Evolutionary conservation across 2,888 invertebrate genomes (phyloP).

Genomic region (Hemithea aestivaria): DNA sequence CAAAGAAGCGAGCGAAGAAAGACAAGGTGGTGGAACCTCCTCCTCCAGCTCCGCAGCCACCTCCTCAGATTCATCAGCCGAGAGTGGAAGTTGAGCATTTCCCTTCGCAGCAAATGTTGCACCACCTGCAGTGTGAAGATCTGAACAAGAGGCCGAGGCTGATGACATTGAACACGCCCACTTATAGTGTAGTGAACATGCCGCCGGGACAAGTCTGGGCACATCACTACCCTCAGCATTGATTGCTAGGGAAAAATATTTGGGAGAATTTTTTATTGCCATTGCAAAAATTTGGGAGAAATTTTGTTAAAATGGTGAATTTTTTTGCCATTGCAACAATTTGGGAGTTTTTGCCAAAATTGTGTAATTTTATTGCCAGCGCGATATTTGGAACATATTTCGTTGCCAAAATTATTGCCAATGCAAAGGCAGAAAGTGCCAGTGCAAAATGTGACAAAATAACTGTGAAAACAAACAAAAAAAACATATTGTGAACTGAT

Average conservation of each 20-base stretch:
- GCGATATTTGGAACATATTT: no score
- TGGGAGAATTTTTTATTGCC: background rate
- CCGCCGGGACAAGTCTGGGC: constrained; percentile 61
- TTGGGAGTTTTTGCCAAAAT: no score
- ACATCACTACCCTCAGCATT: constrained; percentile 65
- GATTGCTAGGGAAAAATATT: constrained; percentile 4
- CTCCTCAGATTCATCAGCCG: constrained; percentile 22
- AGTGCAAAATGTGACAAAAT: no score
- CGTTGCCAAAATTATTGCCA: no score
- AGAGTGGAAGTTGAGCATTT: background rate
- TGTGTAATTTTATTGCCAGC: no score
- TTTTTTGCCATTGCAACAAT: no score
- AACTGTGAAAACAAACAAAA: no score
- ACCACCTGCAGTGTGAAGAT: constrained; percentile 47
- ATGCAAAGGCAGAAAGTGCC: no score
- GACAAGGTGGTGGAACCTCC: constrained; percentile 45
- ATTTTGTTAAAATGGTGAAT: no score
- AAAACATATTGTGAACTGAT: no score
- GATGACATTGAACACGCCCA: constrained; percentile 48
- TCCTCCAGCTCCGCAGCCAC: constrained; percentile 14
- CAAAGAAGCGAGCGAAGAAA: constrained; percentile 60
- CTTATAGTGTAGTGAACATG: constrained; percentile 50
- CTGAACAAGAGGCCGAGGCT: constrained; percentile 55
- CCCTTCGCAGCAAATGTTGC: constrained; percentile 22
- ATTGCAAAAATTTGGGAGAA: constrained; percentile 14